Evolutionary conservation across 2,888 invertebrate species (phyloP).

Genomic region (Epirrita christyi): DNA sequence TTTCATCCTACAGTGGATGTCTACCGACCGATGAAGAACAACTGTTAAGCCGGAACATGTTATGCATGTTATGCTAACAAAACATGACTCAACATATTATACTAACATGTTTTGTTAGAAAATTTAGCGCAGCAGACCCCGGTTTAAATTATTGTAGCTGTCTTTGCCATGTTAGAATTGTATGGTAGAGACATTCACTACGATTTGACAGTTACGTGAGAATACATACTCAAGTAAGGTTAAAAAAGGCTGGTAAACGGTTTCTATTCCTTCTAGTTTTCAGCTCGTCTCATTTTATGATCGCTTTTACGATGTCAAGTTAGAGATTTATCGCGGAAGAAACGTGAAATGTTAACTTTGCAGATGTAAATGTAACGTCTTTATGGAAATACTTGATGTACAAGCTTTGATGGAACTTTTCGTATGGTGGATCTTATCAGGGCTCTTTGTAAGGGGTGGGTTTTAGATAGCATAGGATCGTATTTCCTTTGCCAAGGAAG

Average conservation of each 20-base stretch:
- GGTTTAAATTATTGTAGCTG: not conserved
- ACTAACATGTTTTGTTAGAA: too few relatives aligned
- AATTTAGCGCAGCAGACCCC: too few relatives aligned
- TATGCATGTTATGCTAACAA: too few relatives aligned
- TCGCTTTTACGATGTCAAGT: slow-evolving; percentile 41
- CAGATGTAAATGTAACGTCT: slow-evolving; percentile 30
- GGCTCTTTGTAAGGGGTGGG: slow-evolving; percentile 4
- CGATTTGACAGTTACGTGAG: too few relatives aligned
- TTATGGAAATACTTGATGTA: slow-evolving; percentile 28
- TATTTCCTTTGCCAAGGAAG: not conserved
- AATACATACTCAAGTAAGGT: too few relatives aligned
- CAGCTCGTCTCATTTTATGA: slow-evolving; percentile 34
- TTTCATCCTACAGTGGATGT: too few relatives aligned
- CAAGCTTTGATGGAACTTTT: slow-evolving; percentile 20
- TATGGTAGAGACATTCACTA: too few relatives aligned
- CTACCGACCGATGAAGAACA: too few relatives aligned
- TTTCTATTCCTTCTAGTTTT: slow-evolving; percentile 10
- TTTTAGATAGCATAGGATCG: slow-evolving; percentile 1
- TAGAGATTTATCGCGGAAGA: slow-evolving; percentile 40
- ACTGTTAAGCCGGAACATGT: too few relatives aligned
- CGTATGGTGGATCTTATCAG: slow-evolving; percentile 18
- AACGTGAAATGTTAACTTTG: slow-evolving; percentile 39
- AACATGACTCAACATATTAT: too few relatives aligned
- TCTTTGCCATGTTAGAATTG: too few relatives aligned
- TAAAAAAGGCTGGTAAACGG: not conserved